These are phyloP conservation scores for Zosterops japonicus DNA, from an alignment of 2,113 vertebrate species.

Conservation along the genomic window DNA sequence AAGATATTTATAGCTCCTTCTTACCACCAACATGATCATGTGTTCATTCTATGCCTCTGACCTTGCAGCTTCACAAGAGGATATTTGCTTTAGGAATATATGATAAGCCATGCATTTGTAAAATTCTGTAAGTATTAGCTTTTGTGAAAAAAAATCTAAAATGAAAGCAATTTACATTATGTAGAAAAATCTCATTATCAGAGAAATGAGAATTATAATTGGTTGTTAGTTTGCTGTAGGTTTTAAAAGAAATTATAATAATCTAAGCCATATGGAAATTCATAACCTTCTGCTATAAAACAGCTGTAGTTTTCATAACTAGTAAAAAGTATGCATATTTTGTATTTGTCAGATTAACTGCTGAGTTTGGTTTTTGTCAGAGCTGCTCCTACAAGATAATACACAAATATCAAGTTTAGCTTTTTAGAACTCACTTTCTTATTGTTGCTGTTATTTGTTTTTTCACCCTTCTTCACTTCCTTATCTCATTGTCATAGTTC, in stretches of 20 bases:
- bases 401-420: slow-evolving; percentile 32
- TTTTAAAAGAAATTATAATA: slow-evolving; percentile 63
- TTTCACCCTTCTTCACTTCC: neutral
- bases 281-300: slow-evolving; percentile 63
- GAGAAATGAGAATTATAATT: neutral
- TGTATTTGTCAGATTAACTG: slow-evolving; percentile 67
- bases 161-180: slow-evolving; percentile 5
- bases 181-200: slow-evolving; percentile 9
- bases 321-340: slow-evolving; percentile 59
- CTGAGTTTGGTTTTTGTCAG: slow-evolving; percentile 59
- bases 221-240: neutral
- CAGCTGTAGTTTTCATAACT: slow-evolving; percentile 53
- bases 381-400: slow-evolving; percentile 17
- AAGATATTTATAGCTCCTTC: slow-evolving; percentile 53
- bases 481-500: neutral
- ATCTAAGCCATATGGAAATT: slow-evolving; percentile 62
- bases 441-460: neutral
- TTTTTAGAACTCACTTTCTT: slow-evolving; percentile 8
- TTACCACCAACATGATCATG: neutral
- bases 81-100: slow-evolving; percentile 7
- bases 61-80: slow-evolving; percentile 4
- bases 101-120: neutral
- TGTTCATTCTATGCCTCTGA: slow-evolving; percentile 27
- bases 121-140: neutral
- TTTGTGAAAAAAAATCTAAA: slow-evolving; percentile 38